Evolutionary conservation across 37 sponge, comb jelly and placozoan genomes (phyloP).

Genomic region (Corticium candelabrum): DNA sequence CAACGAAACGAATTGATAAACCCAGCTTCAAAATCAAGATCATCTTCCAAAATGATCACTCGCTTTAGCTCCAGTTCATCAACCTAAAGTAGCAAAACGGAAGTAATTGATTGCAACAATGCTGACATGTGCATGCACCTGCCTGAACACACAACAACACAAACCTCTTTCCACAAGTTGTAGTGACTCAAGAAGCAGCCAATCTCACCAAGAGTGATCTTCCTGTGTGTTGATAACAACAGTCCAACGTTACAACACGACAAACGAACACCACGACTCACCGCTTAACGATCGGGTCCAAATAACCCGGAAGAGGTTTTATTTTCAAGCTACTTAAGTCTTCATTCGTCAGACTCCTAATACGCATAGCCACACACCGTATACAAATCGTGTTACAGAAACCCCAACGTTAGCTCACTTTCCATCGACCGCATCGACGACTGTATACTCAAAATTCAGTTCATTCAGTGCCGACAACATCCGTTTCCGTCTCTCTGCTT

Average conservation of each 20-base stretch:
- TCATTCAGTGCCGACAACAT: conserved; percentile 69
- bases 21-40: conserved; percentile 66
- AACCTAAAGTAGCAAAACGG: conserved; percentile 27
- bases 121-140: neutral
- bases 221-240: too few species aligned
- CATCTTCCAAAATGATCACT: conserved; percentile 84
- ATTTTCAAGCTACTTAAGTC: neutral
- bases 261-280: too few species aligned
- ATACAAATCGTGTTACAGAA: too few species aligned
- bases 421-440: conserved; percentile 82
- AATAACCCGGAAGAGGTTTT: neutral
- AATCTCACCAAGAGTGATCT: conserved; percentile 88
- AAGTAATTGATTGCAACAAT: too few species aligned
- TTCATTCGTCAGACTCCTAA: neutral
- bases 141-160: neutral
- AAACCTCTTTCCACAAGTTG: conserved; percentile 80
- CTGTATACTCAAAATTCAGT: conserved; percentile 42
- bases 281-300: neutral
- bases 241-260: too few species aligned
- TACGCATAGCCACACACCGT: too few species aligned
- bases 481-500: conserved; percentile 63
- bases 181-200: conserved; percentile 97
- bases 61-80: conserved; percentile 1
- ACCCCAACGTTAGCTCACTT: too few species aligned
- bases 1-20: conserved; percentile 37